Evolutionary conservation across 53 echinoderm and acorn worm species (phyloP).

Genomic region (Stichopus horrens): DNA sequence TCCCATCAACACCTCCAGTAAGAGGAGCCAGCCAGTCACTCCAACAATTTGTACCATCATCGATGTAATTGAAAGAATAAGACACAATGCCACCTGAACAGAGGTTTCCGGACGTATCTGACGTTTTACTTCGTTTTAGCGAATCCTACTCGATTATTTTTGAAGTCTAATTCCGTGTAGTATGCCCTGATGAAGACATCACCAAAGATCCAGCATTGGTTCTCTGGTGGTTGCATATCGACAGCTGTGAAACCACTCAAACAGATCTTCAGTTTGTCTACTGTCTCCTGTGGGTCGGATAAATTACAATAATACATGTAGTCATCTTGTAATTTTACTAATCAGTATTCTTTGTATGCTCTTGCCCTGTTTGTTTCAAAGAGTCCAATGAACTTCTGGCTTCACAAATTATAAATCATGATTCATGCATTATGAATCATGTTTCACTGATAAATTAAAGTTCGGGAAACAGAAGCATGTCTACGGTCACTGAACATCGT

Average conservation of each 20-base stretch:
- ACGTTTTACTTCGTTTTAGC: slow-evolving; percentile 52
- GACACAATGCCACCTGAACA: too few relatives aligned
- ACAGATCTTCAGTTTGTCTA: slow-evolving; percentile 19
- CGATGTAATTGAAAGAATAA: too few relatives aligned
- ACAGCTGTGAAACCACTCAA: slow-evolving; percentile 69
- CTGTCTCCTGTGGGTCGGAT: not conserved
- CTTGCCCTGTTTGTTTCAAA: too few relatives aligned
- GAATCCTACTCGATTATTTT: slow-evolving; percentile 71
- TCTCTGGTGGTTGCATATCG: slow-evolving; percentile 66
- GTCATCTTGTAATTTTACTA: not conserved
- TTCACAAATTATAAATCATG: too few relatives aligned
- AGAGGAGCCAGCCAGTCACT: too few relatives aligned
- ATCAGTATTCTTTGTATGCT: too few relatives aligned
- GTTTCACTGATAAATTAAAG: not conserved
- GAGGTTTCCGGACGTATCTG: too few relatives aligned
- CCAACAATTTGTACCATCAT: too few relatives aligned
- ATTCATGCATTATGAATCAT: too few relatives aligned
- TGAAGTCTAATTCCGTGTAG: slow-evolving; percentile 87
- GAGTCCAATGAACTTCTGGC: too few relatives aligned
- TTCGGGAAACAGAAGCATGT: not conserved
- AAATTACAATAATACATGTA: not conserved
- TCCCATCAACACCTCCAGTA: too few relatives aligned
- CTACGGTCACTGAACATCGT: too few relatives aligned
- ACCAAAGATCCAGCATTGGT: slow-evolving; percentile 88
- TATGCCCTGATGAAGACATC: slow-evolving; percentile 78